Evolutionary conservation across 37 sponge, comb jelly and placozoan species (phyloP).

Genomic region (Aphrocallistes beatrix): DNA sequence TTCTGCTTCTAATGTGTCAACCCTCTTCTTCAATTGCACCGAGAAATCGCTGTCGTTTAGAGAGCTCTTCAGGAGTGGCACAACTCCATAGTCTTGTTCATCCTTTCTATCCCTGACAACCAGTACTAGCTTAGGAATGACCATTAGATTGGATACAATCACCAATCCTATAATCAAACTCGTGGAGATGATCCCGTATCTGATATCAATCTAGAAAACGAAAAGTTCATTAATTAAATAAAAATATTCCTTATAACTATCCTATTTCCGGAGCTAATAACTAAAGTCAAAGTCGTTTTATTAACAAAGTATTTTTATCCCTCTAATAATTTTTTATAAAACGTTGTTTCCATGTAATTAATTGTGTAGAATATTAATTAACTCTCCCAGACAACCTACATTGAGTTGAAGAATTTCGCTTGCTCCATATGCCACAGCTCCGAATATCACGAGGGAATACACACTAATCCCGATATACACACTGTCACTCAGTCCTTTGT

Average conservation of each 20-base stretch:
- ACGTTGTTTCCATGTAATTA: no score
- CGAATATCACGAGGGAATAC: background rate
- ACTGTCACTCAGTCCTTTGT: background rate
- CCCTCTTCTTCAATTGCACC: background rate
- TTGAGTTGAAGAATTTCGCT: background rate
- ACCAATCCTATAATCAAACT: background rate
- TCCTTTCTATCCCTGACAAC: background rate
- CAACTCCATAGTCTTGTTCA: background rate
- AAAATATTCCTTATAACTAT: no score
- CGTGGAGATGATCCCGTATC: background rate
- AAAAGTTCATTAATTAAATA: no score
- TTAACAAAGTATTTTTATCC: no score
- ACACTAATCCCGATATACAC: constrained; percentile 4
- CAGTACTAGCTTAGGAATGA: background rate
- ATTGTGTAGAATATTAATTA: no score
- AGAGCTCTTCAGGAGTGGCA: background rate
- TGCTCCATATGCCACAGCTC: background rate
- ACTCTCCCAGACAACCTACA: background rate
- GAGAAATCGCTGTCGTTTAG: constrained; percentile 6
- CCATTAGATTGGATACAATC: background rate
- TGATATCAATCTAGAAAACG: background rate
- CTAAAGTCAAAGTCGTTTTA: no score
- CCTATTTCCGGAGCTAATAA: no score
- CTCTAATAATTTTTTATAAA: no score
- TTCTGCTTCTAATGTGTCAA: background rate